Evolutionary conservation across 64 coral and sea anemone species (phyloP).

Genomic region (Catalaphyllia jardinei): DNA sequence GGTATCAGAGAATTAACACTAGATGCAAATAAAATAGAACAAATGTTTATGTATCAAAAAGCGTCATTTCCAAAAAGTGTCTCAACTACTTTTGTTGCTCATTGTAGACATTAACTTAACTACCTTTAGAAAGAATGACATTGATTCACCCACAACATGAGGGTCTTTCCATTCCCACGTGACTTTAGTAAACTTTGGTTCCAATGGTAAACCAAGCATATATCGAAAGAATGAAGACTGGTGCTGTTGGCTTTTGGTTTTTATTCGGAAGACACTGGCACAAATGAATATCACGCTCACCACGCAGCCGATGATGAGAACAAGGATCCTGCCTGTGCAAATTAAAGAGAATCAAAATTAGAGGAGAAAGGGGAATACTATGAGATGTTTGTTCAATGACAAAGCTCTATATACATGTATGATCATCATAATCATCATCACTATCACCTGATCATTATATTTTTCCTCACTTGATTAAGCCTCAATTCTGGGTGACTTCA

Average conservation of each 20-base stretch:
- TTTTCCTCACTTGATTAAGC: too few relatives aligned
- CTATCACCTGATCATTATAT: too few relatives aligned
- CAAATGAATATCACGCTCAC: slow-evolving; percentile 1
- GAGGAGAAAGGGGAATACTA: background rate
- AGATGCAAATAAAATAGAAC: too few relatives aligned
- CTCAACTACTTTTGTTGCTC: too few relatives aligned
- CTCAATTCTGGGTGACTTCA: too few relatives aligned
- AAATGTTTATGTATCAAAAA: too few relatives aligned
- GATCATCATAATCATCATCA: too few relatives aligned
- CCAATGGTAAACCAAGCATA: slow-evolving; percentile 60
- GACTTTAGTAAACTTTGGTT: slow-evolving; percentile 54
- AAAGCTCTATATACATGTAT: too few relatives aligned
- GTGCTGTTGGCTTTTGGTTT: slow-evolving; percentile 26
- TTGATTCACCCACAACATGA: slow-evolving; percentile 76
- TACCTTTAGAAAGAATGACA: slow-evolving; percentile 88
- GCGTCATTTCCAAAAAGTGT: too few relatives aligned
- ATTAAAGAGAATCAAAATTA: slow-evolving; percentile 1
- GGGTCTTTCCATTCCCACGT: slow-evolving; percentile 81
- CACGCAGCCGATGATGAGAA: background rate
- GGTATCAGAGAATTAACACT: too few relatives aligned
- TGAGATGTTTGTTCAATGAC: too few relatives aligned
- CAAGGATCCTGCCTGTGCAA: slow-evolving; percentile 55
- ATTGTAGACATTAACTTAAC: background rate
- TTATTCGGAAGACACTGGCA: slow-evolving; percentile 11
- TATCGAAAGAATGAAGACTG: slow-evolving; percentile 54